A percentile compares a stretch with the other conserved stretches of the same genome.
phyloP scores from a whole-genome alignment of 2,888 invertebrate species.

The Drosophila trichaetosa region DNA sequence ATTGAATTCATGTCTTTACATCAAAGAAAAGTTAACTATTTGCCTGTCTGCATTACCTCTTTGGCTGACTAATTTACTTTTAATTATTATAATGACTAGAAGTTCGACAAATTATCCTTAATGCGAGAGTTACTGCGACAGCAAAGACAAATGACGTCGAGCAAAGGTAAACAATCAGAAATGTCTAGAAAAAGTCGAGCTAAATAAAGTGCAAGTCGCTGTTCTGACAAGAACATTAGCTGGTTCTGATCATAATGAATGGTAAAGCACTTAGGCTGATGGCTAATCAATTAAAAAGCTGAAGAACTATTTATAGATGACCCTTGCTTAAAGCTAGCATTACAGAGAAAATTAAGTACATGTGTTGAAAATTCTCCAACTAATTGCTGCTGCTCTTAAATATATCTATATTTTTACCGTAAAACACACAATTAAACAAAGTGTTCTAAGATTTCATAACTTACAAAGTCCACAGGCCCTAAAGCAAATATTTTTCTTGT shows the following conservation, averaged over 20 bases:
- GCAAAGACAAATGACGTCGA: constrained; percentile 48
- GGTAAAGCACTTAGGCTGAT: constrained; percentile 26
- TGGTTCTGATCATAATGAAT: constrained; percentile 28
- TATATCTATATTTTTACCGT: not conserved
- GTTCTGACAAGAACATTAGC: constrained; percentile 8
- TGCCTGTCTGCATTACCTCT: constrained; percentile 47
- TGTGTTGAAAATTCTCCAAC: not conserved
- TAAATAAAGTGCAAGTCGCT: constrained; percentile 21
- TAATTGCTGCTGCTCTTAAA: not conserved
- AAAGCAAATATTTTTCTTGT: constrained; percentile 36
- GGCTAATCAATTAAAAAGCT: constrained; percentile 35
- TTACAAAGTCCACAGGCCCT: constrained; percentile 6
- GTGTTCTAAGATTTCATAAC: constrained; percentile 27
- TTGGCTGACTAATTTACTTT: constrained; percentile 75
- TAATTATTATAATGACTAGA: constrained; percentile 80
- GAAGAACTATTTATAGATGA: not conserved
- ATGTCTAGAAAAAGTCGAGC: constrained; percentile 12
- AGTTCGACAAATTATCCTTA: constrained; percentile 74
- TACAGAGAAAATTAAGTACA: not conserved
- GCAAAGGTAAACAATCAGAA: constrained; percentile 54
- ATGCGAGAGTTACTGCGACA: constrained; percentile 59
- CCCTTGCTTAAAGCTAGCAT: not conserved
- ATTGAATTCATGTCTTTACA: constrained; percentile 68
- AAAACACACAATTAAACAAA: constrained; percentile 39
- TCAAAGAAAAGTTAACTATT: constrained; percentile 62